Base-by-base conservation (phyloP, 2,113 vertebrate genomes). In the Athene cunicularia region DNA sequence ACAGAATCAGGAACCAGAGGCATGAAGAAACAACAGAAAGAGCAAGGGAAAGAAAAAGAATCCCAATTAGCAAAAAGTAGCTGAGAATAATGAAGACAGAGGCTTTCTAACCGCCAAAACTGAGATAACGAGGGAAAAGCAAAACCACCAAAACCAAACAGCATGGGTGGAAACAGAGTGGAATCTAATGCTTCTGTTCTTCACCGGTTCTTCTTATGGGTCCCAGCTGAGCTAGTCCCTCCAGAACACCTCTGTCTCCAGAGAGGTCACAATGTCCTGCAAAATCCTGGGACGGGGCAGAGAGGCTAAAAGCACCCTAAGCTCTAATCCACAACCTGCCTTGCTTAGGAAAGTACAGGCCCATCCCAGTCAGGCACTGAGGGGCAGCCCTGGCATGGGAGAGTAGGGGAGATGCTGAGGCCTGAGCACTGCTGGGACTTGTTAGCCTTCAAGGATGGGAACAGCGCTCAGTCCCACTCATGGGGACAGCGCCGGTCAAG, bases 191-290 rank as follows among this genome's bases (percentile, higher is more conserved):
- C 16, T 81, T 35, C 45, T 26, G 13, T 32, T 88, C 37, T 53
- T 66, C 59, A 27, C 6, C 27, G 8, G 32, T 22, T 55, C 39
- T 66, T 70, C 53, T 50, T 24, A 20, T 2, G 9, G 35, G 50
- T 72, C 17, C n/a, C 37, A 43, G 32, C 22, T 26, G 43, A 88
- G 41, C 60, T 9, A 37, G 12, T 41, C 23, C 6, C 64, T 87
- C 53, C 68, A 24, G n/a, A 37, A 33, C 1, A 85, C 50, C 41
- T 58, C 67, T 72, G 60, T 37, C 58, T 71, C 32, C 71, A 59
- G 63, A 56, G 86, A 82, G 89, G 94, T 96, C 91, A 87, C 70
- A 22, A n/a, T 6, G 86, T 70, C 86, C 95, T 89, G 66, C 41
- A 39, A 53, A 91, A 72, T 82, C 88, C 68, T 33, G 53, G 76